phyloP scores from a whole-genome alignment of 1,140 invertebrate species.

The Myzus persicae region DNA sequence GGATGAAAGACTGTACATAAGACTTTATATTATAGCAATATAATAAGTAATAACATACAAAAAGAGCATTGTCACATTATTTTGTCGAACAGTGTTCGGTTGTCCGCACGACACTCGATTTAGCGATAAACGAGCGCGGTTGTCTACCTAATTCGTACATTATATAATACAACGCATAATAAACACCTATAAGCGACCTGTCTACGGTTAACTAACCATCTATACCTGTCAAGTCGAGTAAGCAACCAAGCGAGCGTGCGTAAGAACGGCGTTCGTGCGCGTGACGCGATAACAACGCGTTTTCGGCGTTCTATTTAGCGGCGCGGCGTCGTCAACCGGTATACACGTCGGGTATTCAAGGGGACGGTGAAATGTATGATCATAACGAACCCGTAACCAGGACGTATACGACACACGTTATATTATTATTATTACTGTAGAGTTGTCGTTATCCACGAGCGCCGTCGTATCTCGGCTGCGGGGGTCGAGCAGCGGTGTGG shows the following conservation, averaged over 20 bases:
- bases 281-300: conserved; percentile 21
- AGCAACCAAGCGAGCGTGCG: conserved; percentile 7
- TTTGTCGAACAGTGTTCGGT: conserved; percentile 22
- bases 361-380: neutral
- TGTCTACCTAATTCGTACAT: neutral
- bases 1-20: too few relatives aligned
- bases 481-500: neutral
- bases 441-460: neutral
- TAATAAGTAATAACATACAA: neutral
- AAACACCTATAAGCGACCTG: neutral
- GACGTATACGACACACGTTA: neutral
- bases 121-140: neutral
- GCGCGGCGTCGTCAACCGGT: neutral
- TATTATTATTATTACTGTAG: neutral
- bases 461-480: neutral
- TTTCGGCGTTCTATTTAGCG: neutral
- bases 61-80: neutral
- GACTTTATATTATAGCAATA: too few relatives aligned
- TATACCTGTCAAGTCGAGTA: neutral
- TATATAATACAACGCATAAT: neutral
- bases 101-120: neutral
- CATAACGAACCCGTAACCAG: neutral
- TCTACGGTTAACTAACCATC: neutral
- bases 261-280: conserved; percentile 21
- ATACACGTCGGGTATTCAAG: neutral